phyloP scores from a whole-genome alignment of 2,113 vertebrate species.

The human region DNA sequence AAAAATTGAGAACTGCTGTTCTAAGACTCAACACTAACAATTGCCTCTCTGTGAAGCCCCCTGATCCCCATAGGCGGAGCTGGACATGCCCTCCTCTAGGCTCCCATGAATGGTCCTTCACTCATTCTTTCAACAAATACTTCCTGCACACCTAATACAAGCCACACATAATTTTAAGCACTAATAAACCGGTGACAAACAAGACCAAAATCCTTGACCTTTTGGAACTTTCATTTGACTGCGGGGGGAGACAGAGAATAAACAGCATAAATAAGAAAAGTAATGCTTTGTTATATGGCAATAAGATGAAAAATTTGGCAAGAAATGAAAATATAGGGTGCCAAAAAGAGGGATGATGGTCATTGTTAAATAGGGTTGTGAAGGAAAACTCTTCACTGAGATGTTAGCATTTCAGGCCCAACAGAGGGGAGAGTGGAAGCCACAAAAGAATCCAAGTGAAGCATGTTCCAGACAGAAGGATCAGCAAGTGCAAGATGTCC shows the following conservation, averaged over 20 bases:
- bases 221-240: background rate
- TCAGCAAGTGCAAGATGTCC: background rate
- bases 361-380: background rate
- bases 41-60: background rate
- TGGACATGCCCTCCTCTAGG: accelerated
- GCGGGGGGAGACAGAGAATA: background rate
- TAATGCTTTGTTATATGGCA: background rate
- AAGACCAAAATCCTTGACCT: background rate
- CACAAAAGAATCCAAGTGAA: background rate
- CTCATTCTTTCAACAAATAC: background rate
- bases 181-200: background rate
- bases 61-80: background rate
- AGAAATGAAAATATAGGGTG: background rate
- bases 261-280: background rate
- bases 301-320: background rate
- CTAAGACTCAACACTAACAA: background rate
- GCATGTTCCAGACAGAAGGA: background rate
- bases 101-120: background rate
- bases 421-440: background rate
- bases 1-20: background rate
- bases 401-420: background rate
- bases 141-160: background rate
- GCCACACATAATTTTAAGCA: background rate
- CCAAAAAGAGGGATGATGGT: background rate
- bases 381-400: background rate